Base-by-base conservation (phyloP, 2,888 invertebrate genomes). In the Brassicogethes aeneus region DNA sequence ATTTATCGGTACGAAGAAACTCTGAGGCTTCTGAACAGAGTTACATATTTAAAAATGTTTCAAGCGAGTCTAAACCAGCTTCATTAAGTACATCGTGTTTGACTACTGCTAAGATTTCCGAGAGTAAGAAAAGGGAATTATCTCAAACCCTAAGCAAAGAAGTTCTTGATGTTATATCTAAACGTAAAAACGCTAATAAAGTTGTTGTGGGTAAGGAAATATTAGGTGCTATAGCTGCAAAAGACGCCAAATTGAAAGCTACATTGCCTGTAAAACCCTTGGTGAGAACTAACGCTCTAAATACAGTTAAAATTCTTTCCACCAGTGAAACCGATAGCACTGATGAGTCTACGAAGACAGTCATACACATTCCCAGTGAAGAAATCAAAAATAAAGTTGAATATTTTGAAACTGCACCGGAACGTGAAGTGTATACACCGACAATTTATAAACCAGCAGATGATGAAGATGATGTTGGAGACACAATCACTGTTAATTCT, bases 121-220 rank as follows among this genome's bases (percentile, higher is more conserved):
- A 87, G 68, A 72, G 71, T 17, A 85, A 87, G 53, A 88, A 87
- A 56, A 77, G 78, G 56, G 73, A 77, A 50, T 70, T 87, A 38
- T 86, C 85, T 0, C 76, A 82, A 65, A 79, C 77, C 2, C 68
- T 88, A 3, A 81, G 87, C 51, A 79, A 79, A 58, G 85, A 88
- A 66, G 74, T 85, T 16, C 66, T 85, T 47, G 78, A 79, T 51
- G 72, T 68, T 31, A 68, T 70, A 14, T 52, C 54, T 30, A 51
- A 53, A 15, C 47, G 45, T 40, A 52, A 51, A 48, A 54, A 50
- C 43, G 69, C 69, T 2, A 32, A 32, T 32, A 32, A 32, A 13
- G 41, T 65, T 32, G 59, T 71, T 16, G 53, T 70, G 36, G 71
- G 68, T 1, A 68, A 78, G 59, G 81, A 82, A 63, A 76, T 80